Evolutionary conservation across 2,113 vertebrate genomes (phyloP).

Genomic region (Marcusenius ussheri): DNA sequence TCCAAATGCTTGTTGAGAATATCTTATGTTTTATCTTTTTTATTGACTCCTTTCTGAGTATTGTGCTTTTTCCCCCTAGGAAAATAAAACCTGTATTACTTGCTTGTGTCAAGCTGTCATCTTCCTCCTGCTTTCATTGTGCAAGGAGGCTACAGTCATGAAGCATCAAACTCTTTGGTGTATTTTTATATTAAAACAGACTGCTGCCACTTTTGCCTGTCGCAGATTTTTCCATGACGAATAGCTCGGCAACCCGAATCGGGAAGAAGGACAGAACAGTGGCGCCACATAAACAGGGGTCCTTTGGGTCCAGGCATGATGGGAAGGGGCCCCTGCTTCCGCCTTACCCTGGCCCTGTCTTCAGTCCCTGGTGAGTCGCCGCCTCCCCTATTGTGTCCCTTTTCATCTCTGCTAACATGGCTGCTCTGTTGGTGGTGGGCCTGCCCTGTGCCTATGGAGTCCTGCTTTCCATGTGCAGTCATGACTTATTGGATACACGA

Average conservation of each 20-base stretch:
- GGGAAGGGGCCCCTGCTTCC: slow-evolving; percentile 34
- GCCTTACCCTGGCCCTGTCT: slow-evolving; percentile 49
- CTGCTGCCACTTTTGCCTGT: background rate
- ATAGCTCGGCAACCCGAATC: slow-evolving; percentile 34
- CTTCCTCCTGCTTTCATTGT: background rate
- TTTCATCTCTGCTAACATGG: background rate
- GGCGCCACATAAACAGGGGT: slow-evolving; percentile 37
- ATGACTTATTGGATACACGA: background rate
- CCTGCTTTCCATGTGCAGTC: background rate
- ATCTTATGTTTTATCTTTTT: background rate
- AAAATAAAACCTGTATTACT: background rate
- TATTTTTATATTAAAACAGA: background rate
- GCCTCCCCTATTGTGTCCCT: background rate
- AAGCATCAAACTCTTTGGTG: background rate
- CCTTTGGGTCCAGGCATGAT: slow-evolving; percentile 27
- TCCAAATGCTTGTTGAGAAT: background rate
- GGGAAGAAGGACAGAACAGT: slow-evolving; percentile 36
- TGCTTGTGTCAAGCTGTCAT: background rate
- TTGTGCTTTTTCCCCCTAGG: background rate
- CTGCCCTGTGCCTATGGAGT: background rate
- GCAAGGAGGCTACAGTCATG: too few relatives aligned
- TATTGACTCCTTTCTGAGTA: background rate
- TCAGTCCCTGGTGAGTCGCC: slow-evolving; percentile 55
- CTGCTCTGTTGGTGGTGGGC: background rate
- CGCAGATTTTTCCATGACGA: slow-evolving; percentile 32